phyloP scores from a whole-genome alignment of 2,113 vertebrate species.

The Diadophis punctatus region DNA sequence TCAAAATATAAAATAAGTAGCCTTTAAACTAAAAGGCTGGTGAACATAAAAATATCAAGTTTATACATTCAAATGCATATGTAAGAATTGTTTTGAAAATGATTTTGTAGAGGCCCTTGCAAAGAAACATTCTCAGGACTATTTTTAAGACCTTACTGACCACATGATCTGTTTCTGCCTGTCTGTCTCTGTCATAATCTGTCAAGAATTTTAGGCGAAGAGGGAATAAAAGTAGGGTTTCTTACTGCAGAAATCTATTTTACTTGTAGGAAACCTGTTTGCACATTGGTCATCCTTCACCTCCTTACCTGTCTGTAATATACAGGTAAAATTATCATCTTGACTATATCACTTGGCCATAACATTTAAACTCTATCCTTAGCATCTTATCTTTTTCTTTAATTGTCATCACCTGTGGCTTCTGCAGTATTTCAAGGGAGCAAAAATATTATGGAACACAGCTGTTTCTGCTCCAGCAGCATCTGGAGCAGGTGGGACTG shows the following conservation, averaged over 20 bases:
- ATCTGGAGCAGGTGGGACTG: conserved; percentile 7
- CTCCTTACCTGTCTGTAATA: not conserved
- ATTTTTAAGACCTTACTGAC: not conserved
- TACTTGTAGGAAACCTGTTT: not conserved
- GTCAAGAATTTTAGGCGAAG: not conserved
- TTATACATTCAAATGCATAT: not conserved
- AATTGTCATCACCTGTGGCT: conserved; percentile 12
- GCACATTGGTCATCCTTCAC: not conserved
- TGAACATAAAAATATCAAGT: not conserved
- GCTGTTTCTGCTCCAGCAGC: not conserved
- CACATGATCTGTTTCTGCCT: not conserved
- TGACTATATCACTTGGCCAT: not conserved
- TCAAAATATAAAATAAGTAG: not conserved
- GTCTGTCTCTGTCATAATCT: not conserved
- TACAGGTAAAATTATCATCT: not conserved
- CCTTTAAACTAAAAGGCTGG: not conserved
- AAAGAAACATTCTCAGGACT: not conserved
- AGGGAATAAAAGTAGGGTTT: not conserved
- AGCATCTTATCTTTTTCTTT: conserved; percentile 34
- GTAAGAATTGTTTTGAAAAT: not conserved
- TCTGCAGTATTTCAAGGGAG: conserved; percentile 35
- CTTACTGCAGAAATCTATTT: not conserved
- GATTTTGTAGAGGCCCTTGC: not conserved
- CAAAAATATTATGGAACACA: conserved; percentile 34
- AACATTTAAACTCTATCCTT: not conserved